Evolutionary conservation across 2,113 vertebrate genomes (phyloP).

Genomic region (Sigmodon hispidus): DNA sequence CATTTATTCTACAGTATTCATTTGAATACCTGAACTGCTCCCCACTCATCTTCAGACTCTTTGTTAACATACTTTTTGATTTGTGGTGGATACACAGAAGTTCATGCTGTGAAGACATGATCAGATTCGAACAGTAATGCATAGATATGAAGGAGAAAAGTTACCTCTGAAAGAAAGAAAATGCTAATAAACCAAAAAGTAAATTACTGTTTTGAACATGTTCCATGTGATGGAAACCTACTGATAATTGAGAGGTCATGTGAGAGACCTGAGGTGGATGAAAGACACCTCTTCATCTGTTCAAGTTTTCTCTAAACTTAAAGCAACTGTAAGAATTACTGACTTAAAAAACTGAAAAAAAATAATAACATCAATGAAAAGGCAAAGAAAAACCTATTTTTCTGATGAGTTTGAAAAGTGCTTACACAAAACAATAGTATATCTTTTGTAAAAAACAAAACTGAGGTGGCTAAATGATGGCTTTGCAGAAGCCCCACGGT

Average conservation of each 20-base stretch:
- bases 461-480: neutral
- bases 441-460: neutral
- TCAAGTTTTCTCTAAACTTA: neutral
- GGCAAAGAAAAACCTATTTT: neutral
- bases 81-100: neutral
- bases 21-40: neutral
- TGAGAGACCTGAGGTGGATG: rapidly evolving
- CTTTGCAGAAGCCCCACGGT: neutral
- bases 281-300: neutral
- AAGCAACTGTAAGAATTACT: neutral
- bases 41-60: neutral
- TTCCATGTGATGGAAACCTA: neutral
- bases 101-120: neutral
- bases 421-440: neutral
- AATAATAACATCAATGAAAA: neutral
- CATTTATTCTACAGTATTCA: neutral
- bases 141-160: neutral
- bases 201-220: neutral
- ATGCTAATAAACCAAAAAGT: neutral
- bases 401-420: neutral
- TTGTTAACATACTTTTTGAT: neutral
- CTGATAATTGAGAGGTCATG: neutral
- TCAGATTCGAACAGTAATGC: neutral
- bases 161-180: neutral
- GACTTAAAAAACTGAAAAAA: neutral